phyloP scores from a whole-genome alignment of 2,113 vertebrate species.

The Limanda limanda region DNA sequence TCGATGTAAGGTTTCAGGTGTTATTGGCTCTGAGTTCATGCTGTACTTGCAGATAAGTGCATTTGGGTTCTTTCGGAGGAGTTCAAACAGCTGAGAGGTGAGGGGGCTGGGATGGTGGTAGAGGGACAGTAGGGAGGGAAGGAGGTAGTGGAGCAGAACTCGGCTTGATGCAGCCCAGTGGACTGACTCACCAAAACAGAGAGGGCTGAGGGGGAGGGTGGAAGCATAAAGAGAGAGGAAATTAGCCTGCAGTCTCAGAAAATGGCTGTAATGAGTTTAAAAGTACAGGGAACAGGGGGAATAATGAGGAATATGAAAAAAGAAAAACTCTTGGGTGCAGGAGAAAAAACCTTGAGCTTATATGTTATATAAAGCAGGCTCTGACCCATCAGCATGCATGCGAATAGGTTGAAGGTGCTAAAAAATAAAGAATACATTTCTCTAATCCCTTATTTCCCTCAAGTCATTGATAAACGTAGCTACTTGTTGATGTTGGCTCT shows the following conservation, averaged over 20 bases:
- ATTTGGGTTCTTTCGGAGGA: neutral
- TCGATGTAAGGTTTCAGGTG: neutral
- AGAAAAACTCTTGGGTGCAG: neutral
- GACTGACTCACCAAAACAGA: constrained; percentile 51
- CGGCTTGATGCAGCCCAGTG: constrained; percentile 42
- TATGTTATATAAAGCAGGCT: neutral
- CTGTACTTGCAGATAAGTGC: neutral
- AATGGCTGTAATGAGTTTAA: constrained; percentile 33
- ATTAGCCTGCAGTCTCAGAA: constrained; percentile 30
- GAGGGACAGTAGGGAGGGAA: constrained; percentile 17
- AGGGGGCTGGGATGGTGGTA: constrained; percentile 1
- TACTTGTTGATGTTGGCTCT: neutral
- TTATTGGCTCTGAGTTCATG: constrained; percentile 15
- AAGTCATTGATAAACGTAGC: neutral
- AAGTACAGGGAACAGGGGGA: constrained; percentile 11
- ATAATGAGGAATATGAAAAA: constrained; percentile 1
- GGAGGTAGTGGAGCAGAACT: constrained; percentile 53
- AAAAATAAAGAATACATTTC: neutral
- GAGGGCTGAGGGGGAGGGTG: neutral
- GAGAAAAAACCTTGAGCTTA: neutral
- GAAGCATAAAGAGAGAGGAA: constrained; percentile 6
- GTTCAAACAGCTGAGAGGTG: neutral
- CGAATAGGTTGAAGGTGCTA: neutral
- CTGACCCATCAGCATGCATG: neutral
- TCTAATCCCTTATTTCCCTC: neutral